Evolutionary conservation across 2,113 vertebrate species (phyloP), one percentile per base, ranked within the genome.

Genomic region (Gopherus flavomarginatus): DNA sequence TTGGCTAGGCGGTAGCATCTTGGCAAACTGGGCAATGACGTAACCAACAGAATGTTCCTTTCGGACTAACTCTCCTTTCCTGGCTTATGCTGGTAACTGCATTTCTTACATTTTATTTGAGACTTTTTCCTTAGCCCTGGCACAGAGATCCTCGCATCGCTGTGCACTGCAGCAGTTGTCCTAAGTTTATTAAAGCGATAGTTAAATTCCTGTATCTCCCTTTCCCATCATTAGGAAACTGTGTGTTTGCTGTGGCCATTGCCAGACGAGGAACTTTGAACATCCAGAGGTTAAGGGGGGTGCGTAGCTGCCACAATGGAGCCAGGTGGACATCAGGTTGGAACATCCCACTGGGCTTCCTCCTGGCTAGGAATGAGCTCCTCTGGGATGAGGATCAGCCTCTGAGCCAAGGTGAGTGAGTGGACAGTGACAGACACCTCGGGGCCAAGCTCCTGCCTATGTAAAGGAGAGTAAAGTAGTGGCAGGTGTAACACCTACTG

Each of bases 341-440:
- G 99, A 99, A 98, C 94, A 98, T 99, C 38, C 99, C 99, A 2
- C 94, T 99, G 24, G 98, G 99, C 81, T 99, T 99, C 96, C 98
- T 99, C 38, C 97, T 99, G 79, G 99, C 99, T 81, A 98, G 98
- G 42, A 99, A 98, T 97, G 95, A 98, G 38, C 98, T 99, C 87
- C 97, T 97, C 89, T 99, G 99, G 99, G 97, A 98, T 26, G 98
- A 99, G 92, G 96, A 98, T 0, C 98, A 98, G 72, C 98, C 99
- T 3, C 98, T 99, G 78, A 98, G 98, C 96, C 98, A 99, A 90
- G 99, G 99, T 99, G 87, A 85, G 77, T 90, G 72, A 62, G 12
- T 54, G 49, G 56, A 50, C 8, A 19, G 24, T 50, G 42, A 17
- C 4, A 56, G 38, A 38, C 83, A 14, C 69, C 4, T 1, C 1